Base-by-base conservation (phyloP, 2,888 invertebrate genomes). In the Seira ritae region DNA sequence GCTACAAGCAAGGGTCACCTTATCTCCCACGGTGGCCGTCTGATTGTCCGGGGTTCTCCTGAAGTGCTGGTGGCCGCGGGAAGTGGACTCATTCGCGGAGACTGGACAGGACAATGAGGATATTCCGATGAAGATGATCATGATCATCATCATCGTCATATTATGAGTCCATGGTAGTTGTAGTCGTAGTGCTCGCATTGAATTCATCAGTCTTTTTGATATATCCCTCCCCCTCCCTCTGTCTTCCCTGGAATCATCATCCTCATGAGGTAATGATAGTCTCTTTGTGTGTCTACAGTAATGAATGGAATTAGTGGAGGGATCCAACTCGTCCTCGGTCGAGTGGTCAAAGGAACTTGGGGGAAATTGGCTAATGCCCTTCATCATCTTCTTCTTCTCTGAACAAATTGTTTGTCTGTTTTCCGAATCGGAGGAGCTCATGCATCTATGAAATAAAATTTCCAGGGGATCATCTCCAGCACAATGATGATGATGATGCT, bases 21-120 rank as follows among this genome's bases (percentile, higher is more conserved):
- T 93, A 74, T 96, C 95, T 15, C 97, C 97, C 68, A 96, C 95
- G 71, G 96, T 95, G 3, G 97, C 97, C 37, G 96, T 96, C 92
- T 96, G 93, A 92, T 97, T 96, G 91, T 95, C 95, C 1, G 98
- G 98, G 90, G 98, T 96, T 93, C 96, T 95, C 46, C 96, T 95
- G 91, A 98, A 98, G 91, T 95, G 94, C 92, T 98, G 98, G 90
- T 94, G 94, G 12, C 76, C 81, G 55, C 78, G 60, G 37, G 71
- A 75, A 17, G 70, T 67, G 19, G 81, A 67, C 60, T 81, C 81
- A 31, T 8, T 8, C 31, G 8, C 31, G 31, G 3, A 31, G 24
- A 50, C 55, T 10, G 60, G 22, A 17, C 19, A 6, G 12, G 55
- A 75, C n/a, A 17, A 60, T n/a, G 4, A 60, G 60, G 60, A n/a